These are phyloP conservation scores for Campaea margaritaria DNA, from an alignment of 2,888 invertebrate species.

Conservation along the genomic window DNA sequence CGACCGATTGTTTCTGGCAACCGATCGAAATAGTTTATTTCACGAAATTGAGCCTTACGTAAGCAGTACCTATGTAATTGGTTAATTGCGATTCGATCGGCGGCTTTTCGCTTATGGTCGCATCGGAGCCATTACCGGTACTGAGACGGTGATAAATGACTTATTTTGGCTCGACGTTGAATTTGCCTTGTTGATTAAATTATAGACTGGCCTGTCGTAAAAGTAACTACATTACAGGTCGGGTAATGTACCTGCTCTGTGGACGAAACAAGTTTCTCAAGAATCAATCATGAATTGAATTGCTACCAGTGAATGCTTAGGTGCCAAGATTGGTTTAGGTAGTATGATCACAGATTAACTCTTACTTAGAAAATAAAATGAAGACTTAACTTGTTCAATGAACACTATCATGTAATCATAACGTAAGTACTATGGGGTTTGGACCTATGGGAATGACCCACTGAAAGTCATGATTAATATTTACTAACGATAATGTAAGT, in stretches of 20 bases:
- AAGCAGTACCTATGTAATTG: conserved; percentile 50
- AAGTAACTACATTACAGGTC: conserved; percentile 23
- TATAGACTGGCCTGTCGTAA: conserved; percentile 30
- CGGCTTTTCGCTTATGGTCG: conserved; percentile 42
- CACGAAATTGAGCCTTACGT: conserved; percentile 46
- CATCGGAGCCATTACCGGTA: conserved; percentile 47
- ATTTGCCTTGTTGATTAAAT: conserved; percentile 42
- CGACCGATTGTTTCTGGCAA: conserved; percentile 48
- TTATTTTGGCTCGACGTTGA: conserved; percentile 37
- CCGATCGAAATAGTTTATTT: conserved; percentile 50
- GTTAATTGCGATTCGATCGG: conserved; percentile 56
- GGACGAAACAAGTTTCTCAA: neutral
- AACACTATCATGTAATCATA: too few relatives aligned
- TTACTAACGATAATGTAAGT: too few relatives aligned
- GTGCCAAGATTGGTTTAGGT: too few relatives aligned
- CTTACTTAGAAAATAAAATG: too few relatives aligned
- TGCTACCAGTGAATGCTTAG: too few relatives aligned
- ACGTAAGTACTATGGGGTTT: too few relatives aligned
- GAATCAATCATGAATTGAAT: neutral
- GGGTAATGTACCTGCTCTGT: neutral
- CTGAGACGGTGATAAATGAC: conserved; percentile 51
- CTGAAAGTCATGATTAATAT: too few relatives aligned
- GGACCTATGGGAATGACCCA: too few relatives aligned
- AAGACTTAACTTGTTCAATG: too few relatives aligned
- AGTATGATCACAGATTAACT: too few relatives aligned